phyloP scores from a whole-genome alignment of 2,797 vertebrate genomes.

The Myripristis jacobus region DNA sequence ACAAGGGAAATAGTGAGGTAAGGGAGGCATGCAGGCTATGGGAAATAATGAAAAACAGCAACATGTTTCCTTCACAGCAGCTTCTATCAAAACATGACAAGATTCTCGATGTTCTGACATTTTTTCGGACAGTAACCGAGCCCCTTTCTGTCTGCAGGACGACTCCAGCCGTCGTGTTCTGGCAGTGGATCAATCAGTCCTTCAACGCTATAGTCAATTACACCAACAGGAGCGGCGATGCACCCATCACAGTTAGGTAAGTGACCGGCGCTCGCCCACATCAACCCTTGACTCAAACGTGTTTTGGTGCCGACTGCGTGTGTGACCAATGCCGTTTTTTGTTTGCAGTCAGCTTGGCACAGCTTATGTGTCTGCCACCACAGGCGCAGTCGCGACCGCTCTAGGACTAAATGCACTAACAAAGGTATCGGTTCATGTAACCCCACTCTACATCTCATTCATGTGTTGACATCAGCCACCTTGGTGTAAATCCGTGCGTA shows the following conservation, averaged over 20 bases:
- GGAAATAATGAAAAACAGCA: no score
- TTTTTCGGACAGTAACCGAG: background rate
- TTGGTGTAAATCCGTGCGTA: constrained; percentile 17
- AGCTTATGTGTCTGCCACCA: constrained; percentile 97
- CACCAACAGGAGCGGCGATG: constrained; percentile 97
- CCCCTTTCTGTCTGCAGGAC: constrained; percentile 82
- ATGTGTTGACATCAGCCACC: constrained; percentile 33
- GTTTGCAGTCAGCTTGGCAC: constrained; percentile 93
- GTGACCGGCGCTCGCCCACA: constrained; percentile 6
- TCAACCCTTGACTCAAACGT: constrained; percentile 55
- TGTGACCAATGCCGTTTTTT: constrained; percentile 63
- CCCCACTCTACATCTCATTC: constrained; percentile 53
- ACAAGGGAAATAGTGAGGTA: no score
- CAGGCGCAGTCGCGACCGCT: constrained; percentile 95
- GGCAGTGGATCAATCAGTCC: constrained; percentile 99
- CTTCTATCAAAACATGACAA: no score
- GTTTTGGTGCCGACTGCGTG: constrained; percentile 23
- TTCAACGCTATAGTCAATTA: constrained; percentile 99
- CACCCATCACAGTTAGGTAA: constrained; percentile 93
- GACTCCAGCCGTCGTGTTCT: constrained; percentile 94
- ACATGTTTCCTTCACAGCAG: no score
- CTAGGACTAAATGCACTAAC: constrained; percentile 96
- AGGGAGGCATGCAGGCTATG: no score
- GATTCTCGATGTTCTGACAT: no score
- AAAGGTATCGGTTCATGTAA: constrained; percentile 88